A percentile compares a stretch with the other conserved stretches of the same genome.
Conservation (phyloP, 2,113 vertebrate genomes). For the Psophia crepitans region DNA sequence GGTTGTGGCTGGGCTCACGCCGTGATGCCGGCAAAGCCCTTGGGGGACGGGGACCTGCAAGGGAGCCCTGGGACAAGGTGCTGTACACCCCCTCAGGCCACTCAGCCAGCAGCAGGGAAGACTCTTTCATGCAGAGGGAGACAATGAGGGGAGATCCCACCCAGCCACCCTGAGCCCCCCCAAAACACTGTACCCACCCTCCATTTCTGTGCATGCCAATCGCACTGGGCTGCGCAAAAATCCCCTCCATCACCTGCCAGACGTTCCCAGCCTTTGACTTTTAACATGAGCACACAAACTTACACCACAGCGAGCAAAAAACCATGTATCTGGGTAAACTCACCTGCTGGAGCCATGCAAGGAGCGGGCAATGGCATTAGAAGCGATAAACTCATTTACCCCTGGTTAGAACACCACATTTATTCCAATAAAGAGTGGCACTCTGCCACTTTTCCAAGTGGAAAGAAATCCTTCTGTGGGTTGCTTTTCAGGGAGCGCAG, state of each 20-base stretch:
- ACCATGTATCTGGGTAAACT: background rate
- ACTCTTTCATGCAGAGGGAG: background rate
- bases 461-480: background rate
- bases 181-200: rapidly evolving
- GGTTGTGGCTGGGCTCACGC: background rate
- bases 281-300: background rate
- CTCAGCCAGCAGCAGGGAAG: background rate
- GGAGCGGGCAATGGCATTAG: background rate
- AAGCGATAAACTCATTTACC: background rate
- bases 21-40: background rate
- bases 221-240: background rate
- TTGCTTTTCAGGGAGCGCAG: background rate
- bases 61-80: background rate
- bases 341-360: background rate
- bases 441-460: background rate
- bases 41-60: background rate
- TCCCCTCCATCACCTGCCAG: background rate
- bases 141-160: rapidly evolving
- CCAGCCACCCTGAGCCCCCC: background rate
- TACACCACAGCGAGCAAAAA: background rate
- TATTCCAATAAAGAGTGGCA: no score
- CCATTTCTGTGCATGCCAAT: rapidly evolving
- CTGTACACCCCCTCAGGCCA: background rate
- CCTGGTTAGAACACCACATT: background rate
- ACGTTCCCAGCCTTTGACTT: background rate